Conservation (phyloP, 2,888 invertebrate species). For the Gymnosoma rotundatum region DNA sequence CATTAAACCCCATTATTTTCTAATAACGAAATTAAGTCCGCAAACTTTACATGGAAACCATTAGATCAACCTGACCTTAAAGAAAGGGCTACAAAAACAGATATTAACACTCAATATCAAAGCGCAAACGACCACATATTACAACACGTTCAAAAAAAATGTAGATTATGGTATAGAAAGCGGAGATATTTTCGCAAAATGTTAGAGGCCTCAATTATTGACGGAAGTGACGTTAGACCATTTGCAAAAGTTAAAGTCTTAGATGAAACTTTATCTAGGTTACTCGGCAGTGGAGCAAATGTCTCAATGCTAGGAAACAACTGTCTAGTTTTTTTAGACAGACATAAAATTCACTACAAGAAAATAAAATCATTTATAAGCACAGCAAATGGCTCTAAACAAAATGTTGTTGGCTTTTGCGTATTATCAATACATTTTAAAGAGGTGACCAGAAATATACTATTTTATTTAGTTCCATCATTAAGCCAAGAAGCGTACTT, state of each 20-base stretch:
- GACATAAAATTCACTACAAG: neutral
- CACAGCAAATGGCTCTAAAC: neutral
- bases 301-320: neutral
- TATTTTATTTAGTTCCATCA: conserved; percentile 9
- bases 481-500: neutral
- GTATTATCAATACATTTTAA: neutral
- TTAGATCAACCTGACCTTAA: no score
- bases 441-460: neutral
- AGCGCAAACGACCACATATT: no score
- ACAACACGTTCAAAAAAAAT: neutral
- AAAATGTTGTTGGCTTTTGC: neutral
- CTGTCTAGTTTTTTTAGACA: neutral
- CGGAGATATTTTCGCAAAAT: neutral
- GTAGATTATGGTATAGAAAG: neutral
- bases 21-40: no score
- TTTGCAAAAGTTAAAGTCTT: neutral
- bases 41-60: no score
- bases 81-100: no score
- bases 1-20: neutral
- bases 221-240: neutral
- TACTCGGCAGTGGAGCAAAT: neutral
- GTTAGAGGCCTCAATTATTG: neutral
- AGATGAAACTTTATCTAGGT: neutral
- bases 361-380: neutral
- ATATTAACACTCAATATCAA: no score